A percentile compares a stretch with the other conserved stretches of the same genome.
phyloP scores from a whole-genome alignment of 2,113 vertebrate genomes.

The Lycocorax pyrrhopterus region DNA sequence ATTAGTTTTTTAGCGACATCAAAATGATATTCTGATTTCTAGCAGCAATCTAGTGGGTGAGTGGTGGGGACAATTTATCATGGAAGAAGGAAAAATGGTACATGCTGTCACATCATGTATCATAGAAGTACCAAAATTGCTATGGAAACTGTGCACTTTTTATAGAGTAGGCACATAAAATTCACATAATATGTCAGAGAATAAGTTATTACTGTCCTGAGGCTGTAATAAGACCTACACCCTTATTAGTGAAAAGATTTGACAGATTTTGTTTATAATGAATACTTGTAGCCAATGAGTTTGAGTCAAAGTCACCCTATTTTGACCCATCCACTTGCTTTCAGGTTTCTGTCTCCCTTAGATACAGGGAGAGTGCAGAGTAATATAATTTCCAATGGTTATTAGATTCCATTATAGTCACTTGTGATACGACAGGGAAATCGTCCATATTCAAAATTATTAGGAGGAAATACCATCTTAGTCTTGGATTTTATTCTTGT shows the following conservation, averaged over 20 bases:
- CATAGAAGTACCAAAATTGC: conserved; percentile 70
- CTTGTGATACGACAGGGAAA: conserved; percentile 20
- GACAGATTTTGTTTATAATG: conserved; percentile 76
- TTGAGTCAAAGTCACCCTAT: conserved; percentile 48
- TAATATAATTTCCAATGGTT: conserved; percentile 20
- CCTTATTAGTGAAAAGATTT: conserved; percentile 74
- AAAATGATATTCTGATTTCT: conserved; percentile 36
- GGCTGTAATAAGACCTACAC: conserved; percentile 75
- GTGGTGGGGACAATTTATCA: conserved; percentile 47
- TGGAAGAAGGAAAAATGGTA: conserved; percentile 54
- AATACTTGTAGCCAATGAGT: conserved; percentile 60
- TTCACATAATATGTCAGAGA: conserved; percentile 76
- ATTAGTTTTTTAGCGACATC: not conserved
- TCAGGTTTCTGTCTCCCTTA: conserved; percentile 18
- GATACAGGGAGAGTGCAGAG: not conserved
- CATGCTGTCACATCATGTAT: conserved; percentile 65
- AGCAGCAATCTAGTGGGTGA: not conserved
- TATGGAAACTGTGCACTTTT: conserved; percentile 75
- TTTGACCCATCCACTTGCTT: conserved; percentile 59
- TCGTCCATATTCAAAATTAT: conserved; percentile 18
- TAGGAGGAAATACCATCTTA: not conserved
- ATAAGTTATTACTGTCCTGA: conserved; percentile 78
- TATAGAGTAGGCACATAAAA: conserved; percentile 75
- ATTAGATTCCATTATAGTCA: conserved; percentile 49
- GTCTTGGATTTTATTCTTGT: not conserved